Conservation (phyloP, 2,797 vertebrate genomes). For the Liasis olivaceus region DNA sequence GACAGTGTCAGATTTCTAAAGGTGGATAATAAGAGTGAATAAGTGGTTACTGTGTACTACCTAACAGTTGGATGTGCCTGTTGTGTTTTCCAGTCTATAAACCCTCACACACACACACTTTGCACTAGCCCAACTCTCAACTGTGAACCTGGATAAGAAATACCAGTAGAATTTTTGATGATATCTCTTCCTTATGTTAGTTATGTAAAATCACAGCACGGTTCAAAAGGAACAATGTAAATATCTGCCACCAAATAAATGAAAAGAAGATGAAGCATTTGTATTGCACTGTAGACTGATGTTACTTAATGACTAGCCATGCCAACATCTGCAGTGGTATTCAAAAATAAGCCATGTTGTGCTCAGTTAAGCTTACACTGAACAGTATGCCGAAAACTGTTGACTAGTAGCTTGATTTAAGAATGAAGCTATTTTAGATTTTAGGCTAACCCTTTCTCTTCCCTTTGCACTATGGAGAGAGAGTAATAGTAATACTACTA, state of each 20-base stretch:
- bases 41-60: background rate
- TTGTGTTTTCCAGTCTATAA: background rate
- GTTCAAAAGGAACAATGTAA: background rate
- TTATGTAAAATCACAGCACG: background rate
- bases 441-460: background rate
- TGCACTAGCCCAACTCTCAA: background rate
- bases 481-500: background rate
- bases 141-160: background rate
- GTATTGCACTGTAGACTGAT: background rate
- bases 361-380: background rate
- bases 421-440: background rate
- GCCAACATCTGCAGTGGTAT: background rate
- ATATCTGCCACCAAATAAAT: background rate
- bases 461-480: background rate
- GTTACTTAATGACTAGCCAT: background rate
- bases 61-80: background rate
- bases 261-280: background rate
- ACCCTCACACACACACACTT: too few species aligned
- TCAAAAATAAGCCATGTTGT: background rate
- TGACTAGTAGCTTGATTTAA: background rate
- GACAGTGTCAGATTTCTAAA: slow-evolving; percentile 40
- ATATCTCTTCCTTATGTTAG: background rate
- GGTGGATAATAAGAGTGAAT: slow-evolving; percentile 23
- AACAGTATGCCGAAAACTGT: background rate
- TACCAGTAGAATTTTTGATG: background rate